Percentiles rank a stretch among this genome's conserved stretches.
phyloP scores from a whole-genome alignment of 2,888 invertebrate genomes.

The Polydrusus tereticollis region DNA sequence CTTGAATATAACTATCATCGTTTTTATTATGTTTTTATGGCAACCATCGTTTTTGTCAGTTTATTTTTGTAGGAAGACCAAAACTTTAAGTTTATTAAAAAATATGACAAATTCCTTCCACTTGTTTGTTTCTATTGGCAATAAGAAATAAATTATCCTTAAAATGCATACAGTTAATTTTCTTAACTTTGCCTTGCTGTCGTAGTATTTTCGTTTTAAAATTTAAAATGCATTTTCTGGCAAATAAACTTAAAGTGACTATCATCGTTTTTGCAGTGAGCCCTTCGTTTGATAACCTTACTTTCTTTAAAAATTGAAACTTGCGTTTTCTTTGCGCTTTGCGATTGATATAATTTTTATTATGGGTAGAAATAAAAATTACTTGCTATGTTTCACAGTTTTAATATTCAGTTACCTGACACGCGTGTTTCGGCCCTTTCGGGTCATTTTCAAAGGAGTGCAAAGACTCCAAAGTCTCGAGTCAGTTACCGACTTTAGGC shows the following conservation, averaged over 20 bases:
- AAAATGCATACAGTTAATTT: not conserved
- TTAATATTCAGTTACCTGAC: too few relatives aligned
- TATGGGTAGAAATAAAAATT: too few relatives aligned
- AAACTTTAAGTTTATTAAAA: not conserved
- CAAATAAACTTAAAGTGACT: not conserved
- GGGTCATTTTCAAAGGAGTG: too few relatives aligned
- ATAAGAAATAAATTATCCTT: not conserved
- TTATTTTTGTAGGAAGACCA: not conserved
- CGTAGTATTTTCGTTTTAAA: not conserved
- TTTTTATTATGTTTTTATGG: not conserved
- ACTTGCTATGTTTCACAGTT: too few relatives aligned
- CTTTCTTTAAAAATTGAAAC: too few relatives aligned
- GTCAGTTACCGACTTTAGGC: too few relatives aligned
- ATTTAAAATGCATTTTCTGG: not conserved
- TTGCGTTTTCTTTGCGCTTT: too few relatives aligned
- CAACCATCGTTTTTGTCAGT: not conserved
- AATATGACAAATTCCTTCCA: not conserved
- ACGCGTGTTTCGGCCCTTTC: too few relatives aligned
- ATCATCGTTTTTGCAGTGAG: not conserved
- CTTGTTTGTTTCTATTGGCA: not conserved
- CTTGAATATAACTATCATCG: not conserved
- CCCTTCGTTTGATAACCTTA: too few relatives aligned
- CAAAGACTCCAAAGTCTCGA: too few relatives aligned
- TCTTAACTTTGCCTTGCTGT: not conserved
- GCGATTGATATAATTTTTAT: too few relatives aligned